phyloP scores from a whole-genome alignment of 2,797 vertebrate genomes.

The Eospalax fontanierii region DNA sequence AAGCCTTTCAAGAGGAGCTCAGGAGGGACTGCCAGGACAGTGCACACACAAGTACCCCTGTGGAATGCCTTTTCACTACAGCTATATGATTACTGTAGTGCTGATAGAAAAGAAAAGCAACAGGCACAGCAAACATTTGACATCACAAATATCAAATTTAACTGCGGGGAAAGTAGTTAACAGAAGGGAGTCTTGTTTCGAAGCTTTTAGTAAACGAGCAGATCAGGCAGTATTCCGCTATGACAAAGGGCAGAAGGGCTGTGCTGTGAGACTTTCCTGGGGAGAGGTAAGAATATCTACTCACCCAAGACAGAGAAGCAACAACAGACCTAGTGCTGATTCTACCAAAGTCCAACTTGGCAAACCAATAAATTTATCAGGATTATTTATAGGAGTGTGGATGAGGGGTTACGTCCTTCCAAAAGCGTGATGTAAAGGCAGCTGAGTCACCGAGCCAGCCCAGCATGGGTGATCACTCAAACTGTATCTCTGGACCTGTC shows the following conservation, averaged over 20 bases:
- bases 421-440: background rate
- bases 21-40: rapidly evolving
- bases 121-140: background rate
- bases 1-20: background rate
- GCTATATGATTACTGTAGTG: background rate
- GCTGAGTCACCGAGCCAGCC: background rate
- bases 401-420: background rate
- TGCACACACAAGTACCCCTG: background rate
- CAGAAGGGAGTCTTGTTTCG: background rate
- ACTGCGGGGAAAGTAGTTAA: background rate
- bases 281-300: background rate
- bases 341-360: background rate
- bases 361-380: background rate
- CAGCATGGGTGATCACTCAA: background rate
- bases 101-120: background rate
- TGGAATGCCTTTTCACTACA: background rate
- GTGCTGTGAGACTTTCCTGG: background rate
- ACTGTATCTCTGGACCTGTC: background rate
- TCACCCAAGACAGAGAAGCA: background rate
- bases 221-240: rapidly evolving
- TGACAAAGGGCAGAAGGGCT: rapidly evolving
- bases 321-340: background rate
- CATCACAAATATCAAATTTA: background rate
- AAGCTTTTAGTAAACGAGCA: background rate
- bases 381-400: background rate